phyloP scores from a whole-genome alignment of 2,888 invertebrate species.

The Nebria salina region DNA sequence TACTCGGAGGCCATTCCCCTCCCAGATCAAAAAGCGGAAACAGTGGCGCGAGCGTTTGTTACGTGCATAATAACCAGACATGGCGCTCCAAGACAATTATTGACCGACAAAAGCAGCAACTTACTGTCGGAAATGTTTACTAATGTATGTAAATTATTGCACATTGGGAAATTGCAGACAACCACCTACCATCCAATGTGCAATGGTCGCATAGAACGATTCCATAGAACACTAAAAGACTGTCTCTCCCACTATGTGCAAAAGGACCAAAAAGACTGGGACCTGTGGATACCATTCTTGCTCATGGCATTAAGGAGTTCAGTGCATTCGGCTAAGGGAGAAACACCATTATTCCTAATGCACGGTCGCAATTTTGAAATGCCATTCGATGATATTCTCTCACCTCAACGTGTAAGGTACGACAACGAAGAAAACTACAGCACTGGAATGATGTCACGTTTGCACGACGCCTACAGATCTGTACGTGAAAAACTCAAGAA shows the following conservation, averaged over 20 bases:
- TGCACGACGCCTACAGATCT: not conserved
- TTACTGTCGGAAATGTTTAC: too few species aligned
- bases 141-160: too few species aligned
- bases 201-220: constrained; percentile 10
- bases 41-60: too few species aligned
- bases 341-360: constrained; percentile 21
- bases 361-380: constrained; percentile 25
- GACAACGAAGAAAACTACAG: constrained; percentile 17
- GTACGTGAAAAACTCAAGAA: constrained; percentile 16
- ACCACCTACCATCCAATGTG: too few species aligned
- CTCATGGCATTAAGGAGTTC: not conserved
- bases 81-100: too few species aligned
- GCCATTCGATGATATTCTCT: constrained; percentile 19
- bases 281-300: constrained; percentile 8
- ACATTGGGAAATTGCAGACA: too few species aligned
- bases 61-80: too few species aligned
- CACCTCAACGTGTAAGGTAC: not conserved
- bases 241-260: constrained; percentile 17
- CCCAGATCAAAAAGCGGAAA: too few species aligned
- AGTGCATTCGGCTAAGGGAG: constrained; percentile 2
- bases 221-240: constrained; percentile 22
- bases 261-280: constrained; percentile 7
- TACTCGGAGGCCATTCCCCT: too few species aligned
- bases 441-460: constrained; percentile 6
- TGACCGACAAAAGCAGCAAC: too few species aligned